phyloP scores from a whole-genome alignment of 53 echinoderm and acorn worm genomes.

The Pentamera pediparva region DNA sequence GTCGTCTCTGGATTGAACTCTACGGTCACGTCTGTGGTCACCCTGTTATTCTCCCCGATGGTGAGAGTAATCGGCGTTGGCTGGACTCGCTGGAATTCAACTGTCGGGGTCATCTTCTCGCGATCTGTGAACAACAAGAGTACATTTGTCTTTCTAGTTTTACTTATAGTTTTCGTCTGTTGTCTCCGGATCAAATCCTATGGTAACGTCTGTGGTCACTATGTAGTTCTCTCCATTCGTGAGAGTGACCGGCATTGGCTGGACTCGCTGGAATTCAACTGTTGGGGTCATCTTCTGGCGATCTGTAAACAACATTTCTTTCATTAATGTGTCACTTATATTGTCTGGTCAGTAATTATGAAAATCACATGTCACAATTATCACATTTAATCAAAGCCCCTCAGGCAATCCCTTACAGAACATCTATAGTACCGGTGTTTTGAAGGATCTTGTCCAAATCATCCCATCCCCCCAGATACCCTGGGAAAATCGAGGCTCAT shows the following conservation, averaged over 20 bases:
- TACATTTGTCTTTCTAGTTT: neutral
- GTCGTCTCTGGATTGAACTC: slow-evolving; percentile 21
- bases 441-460: too few relatives aligned
- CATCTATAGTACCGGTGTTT: too few relatives aligned
- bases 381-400: too few relatives aligned
- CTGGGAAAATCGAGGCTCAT: too few relatives aligned
- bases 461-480: too few relatives aligned
- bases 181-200: slow-evolving; percentile 17
- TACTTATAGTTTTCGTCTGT: too few relatives aligned
- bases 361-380: too few relatives aligned
- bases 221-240: neutral
- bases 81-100: slow-evolving; percentile 5
- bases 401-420: too few relatives aligned
- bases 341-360: too few relatives aligned
- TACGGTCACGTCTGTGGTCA: slow-evolving; percentile 4
- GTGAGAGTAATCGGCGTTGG: slow-evolving; percentile 7
- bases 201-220: neutral
- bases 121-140: neutral
- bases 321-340: too few relatives aligned
- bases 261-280: slow-evolving; percentile 4
- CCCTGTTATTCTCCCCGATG: neutral
- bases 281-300: slow-evolving; percentile 2
- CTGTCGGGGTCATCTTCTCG: neutral
- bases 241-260: slow-evolving; percentile 10
- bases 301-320: slow-evolving; percentile 3